Evolutionary conservation across 2,888 invertebrate genomes (phyloP), one percentile per base, ranked within the genome.

Genomic region (Acanthosoma haemorrhoidale): DNA sequence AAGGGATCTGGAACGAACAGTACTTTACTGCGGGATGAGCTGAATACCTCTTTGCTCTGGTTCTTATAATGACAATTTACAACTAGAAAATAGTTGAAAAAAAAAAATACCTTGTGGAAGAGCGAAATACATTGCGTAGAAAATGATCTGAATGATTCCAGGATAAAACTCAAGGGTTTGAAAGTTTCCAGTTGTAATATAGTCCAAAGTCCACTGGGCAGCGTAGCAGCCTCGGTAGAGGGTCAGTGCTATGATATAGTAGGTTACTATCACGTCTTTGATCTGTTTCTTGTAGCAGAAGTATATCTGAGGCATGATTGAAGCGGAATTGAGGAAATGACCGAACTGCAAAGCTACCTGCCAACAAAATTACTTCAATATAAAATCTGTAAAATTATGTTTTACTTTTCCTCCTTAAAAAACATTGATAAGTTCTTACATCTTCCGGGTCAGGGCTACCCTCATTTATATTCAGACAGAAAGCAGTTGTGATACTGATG

Each of bases 301-400:
- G 60, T 60, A 60, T 32, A 60, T 2, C 32, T 60, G 60, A 29
- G 60, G 60, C 18, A 60, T 60, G 9, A 60, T 60, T 16, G 60
- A 16, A 18, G 32, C 29, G 18, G 60, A 15, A 29, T 60, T 32
- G 5, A 34, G 18, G 16, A 60, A 60, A 32, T 60, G 32, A 29
- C 34, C 15, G 4, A 60, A 60, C 18, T 18, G 16, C 2, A n/a
- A 29, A 11, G 16, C 13, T 13, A 60, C 18, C 60, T 60, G 60
- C 15, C 29, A 60, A 34, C 15, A 60, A 34, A 60, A 15, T 60
- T 1, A 18, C 3, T 31, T 31, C 2, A n/a, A 11, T 11, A 36
- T 36, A 11, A 11, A 36, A 36, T 11, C 9, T 36, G 9, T 36
- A 36, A 11, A 11, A n/a, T 13, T 36, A n/a, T 36, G 9, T 36